Evolutionary conservation across 2,888 invertebrate genomes (phyloP).

Genomic region (Rhagonycha fulva): DNA sequence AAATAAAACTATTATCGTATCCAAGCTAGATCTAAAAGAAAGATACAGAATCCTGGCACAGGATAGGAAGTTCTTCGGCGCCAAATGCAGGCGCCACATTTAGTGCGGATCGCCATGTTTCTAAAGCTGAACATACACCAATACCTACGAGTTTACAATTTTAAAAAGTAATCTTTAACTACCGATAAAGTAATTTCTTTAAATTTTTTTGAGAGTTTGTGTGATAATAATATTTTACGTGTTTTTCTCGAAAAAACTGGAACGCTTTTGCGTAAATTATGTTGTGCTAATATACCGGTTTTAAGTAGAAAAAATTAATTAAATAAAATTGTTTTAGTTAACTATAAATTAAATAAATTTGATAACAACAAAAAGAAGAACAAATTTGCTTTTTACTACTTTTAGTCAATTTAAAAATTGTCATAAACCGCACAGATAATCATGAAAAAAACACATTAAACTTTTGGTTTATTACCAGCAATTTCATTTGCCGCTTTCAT

Average conservation of each 20-base stretch:
- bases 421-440: not conserved
- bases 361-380: not conserved
- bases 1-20: conserved; percentile 52
- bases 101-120: conserved; percentile 27
- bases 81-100: conserved; percentile 39
- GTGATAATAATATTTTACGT: not conserved
- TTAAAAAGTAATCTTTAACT: not conserved
- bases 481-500: conserved; percentile 21
- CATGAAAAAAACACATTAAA: not conserved
- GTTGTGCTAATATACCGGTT: too few species aligned
- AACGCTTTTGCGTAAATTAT: not conserved
- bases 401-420: too few species aligned
- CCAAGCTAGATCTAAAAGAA: conserved; percentile 30
- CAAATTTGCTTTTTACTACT: too few species aligned
- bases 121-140: conserved; percentile 14
- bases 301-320: too few species aligned
- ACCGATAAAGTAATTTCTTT: not conserved
- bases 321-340: not conserved
- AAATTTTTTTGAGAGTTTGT: not conserved
- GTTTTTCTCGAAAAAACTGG: not conserved
- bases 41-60: conserved; percentile 34
- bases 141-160: not conserved
- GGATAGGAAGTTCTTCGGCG: conserved; percentile 40
- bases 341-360: not conserved
- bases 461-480: not conserved